These are phyloP conservation scores for Spinus pinus DNA, from an alignment of 2,797 vertebrate genomes.

Conservation along the genomic window DNA sequence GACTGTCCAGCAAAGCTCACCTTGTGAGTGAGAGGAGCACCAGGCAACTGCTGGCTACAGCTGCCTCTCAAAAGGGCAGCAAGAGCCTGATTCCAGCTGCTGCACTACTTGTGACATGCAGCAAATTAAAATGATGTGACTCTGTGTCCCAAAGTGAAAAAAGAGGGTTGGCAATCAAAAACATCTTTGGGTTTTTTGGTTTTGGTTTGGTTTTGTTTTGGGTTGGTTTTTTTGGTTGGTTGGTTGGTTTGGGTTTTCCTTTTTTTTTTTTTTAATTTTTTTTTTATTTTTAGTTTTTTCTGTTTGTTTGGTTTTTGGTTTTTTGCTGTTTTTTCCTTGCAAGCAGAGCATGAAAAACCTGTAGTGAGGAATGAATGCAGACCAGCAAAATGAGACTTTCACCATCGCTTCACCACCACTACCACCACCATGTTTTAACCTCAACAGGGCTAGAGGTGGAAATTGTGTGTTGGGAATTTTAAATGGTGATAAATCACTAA, in stretches of 20 bases:
- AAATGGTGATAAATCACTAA: conserved; percentile 54
- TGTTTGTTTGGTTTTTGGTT: not conserved
- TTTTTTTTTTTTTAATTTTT: no score
- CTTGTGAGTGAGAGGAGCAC: not conserved
- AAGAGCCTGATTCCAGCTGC: not conserved
- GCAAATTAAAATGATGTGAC: not conserved
- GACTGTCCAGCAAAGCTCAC: not conserved
- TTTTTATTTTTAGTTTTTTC: not conserved
- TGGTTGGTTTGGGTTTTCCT: not conserved
- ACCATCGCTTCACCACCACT: not conserved
- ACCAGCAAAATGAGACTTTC: not conserved
- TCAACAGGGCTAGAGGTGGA: not conserved
- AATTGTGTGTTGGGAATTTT: conserved; percentile 3
- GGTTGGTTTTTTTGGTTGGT: not conserved
- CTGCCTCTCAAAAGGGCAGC: not conserved
- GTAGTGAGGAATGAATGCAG: not conserved
- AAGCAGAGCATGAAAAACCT: not conserved
- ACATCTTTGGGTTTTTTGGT: accelerated
- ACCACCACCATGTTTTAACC: not conserved
- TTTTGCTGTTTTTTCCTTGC: not conserved
- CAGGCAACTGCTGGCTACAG: accelerated
- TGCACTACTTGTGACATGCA: not conserved
- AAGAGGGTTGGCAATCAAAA: not conserved
- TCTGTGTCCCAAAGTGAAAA: not conserved
- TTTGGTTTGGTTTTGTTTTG: not conserved